Percentiles rank a stretch among this genome's conserved stretches.
Evolutionary conservation across 2,797 vertebrate species (phyloP).

Genomic region (Cirrhinus mrigala): DNA sequence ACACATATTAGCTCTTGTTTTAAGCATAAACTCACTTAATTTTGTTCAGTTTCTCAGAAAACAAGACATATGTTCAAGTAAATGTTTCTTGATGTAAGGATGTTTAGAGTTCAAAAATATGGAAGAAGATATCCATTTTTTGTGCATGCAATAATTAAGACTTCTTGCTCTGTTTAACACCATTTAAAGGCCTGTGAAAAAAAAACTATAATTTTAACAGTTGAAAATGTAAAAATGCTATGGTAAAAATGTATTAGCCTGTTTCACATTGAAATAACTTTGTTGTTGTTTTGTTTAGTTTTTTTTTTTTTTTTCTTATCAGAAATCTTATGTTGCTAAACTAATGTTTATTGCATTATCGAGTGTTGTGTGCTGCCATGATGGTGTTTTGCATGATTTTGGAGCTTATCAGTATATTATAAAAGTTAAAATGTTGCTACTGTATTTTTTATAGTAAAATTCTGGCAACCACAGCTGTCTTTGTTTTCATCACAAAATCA

Average conservation of each 20-base stretch:
- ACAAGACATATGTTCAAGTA: not conserved
- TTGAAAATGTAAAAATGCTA: not conserved
- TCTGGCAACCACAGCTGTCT: not conserved
- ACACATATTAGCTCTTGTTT: not conserved
- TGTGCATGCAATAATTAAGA: not conserved
- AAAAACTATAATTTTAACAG: not conserved
- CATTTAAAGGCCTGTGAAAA: not conserved
- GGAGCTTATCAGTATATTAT: not conserved
- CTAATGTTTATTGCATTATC: too few species aligned
- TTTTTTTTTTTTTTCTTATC: too few species aligned
- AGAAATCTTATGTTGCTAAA: too few species aligned
- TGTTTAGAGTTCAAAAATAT: not conserved
- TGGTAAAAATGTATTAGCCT: not conserved
- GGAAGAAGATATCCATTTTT: not conserved
- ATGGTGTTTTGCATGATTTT: too few species aligned
- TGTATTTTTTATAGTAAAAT: not conserved
- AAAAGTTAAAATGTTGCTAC: not conserved
- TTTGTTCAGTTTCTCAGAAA: not conserved
- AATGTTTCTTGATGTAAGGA: not conserved
- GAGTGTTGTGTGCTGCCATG: too few species aligned
- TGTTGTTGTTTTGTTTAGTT: not conserved
- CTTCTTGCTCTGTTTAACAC: not conserved
- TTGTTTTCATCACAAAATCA: not conserved
- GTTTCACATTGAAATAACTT: not conserved
- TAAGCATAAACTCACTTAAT: not conserved